Base-by-base conservation (phyloP, 2,113 vertebrate genomes). In the Serinus canaria region DNA sequence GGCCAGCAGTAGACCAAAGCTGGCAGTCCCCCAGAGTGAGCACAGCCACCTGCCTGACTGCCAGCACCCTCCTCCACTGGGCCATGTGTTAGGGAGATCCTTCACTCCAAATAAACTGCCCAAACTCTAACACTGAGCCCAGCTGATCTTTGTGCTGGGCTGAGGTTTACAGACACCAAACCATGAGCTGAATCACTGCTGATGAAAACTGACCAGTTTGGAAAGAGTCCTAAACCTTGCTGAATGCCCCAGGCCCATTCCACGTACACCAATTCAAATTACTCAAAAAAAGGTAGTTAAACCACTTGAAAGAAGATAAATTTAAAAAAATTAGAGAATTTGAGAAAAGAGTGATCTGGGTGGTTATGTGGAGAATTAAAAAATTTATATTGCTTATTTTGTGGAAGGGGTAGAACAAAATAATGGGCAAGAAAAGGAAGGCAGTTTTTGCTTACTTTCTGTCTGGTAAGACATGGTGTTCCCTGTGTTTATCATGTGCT, bases 251-350 rank as follows among this genome's bases (percentile, higher is more conserved):
- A n/a, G 15, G 15, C 24, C 5, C 60, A n/a, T 89, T 80, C 15
- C 25, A 58, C 4, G 0, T 49, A 13, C 60, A 60, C 21, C 30
- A n/a, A 2, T 24, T 80, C 2, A 3, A 3, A 4, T 25, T 33
- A 37, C 7, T 73, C 11, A 10, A 30, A 64, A 90, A 72, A 21
- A 1, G 0, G 8, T 37, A 67, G 24, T 64, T 81, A 24, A 9
- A 13, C 12, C 56, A 22, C 43, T 21, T 30, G 13, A 64, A 53
- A 31, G 18, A 72, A 55, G 14, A 18, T 8, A 70, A 16, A 33
- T 39, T 64, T 11, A 1, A 56, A 76, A 83, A 31, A 33, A 55
- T 6, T 7, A 41, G 33, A 52, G 33, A 31, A 62, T 84, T 56
- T 68, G 19, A 76, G 39, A 41, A 44, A 53, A 72, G 27, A 7